A percentile compares a stretch with the other conserved stretches of the same genome.
Evolutionary conservation across 1,140 invertebrate species (phyloP).

Genomic region (Ceratosolen solmsi): DNA sequence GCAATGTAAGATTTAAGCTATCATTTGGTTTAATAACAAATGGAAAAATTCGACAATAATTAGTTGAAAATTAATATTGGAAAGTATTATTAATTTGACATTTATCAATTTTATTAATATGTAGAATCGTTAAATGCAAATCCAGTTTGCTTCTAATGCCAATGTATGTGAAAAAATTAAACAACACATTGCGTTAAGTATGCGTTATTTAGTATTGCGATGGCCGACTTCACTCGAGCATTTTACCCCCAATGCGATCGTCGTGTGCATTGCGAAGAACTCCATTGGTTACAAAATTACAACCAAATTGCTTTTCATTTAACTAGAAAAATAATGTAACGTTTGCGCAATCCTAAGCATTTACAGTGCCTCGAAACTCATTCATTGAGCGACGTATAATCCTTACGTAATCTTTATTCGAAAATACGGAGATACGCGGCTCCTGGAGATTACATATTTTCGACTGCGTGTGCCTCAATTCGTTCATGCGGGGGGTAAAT

Average conservation of each 20-base stretch:
- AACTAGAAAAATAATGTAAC: not conserved
- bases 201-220: not conserved
- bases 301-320: conserved; percentile 20
- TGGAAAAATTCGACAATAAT: not conserved
- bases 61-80: not conserved
- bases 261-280: not conserved
- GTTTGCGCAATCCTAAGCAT: not conserved
- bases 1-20: not conserved
- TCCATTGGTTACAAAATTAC: no score
- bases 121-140: not conserved
- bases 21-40: not conserved
- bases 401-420: conserved; percentile 31
- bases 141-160: not conserved
- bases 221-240: not conserved
- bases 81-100: not conserved
- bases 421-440: not conserved
- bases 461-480: not conserved
- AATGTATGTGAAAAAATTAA: not conserved
- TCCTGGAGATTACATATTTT: not conserved
- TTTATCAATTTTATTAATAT: not conserved
- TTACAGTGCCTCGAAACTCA: not conserved
- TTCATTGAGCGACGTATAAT: not conserved
- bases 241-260: not conserved
- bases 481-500: not conserved
- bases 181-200: not conserved